Evolutionary conservation across 2,888 invertebrate species (phyloP), one percentile per base, ranked within the genome.

Genomic region (Patella pellucida): DNA sequence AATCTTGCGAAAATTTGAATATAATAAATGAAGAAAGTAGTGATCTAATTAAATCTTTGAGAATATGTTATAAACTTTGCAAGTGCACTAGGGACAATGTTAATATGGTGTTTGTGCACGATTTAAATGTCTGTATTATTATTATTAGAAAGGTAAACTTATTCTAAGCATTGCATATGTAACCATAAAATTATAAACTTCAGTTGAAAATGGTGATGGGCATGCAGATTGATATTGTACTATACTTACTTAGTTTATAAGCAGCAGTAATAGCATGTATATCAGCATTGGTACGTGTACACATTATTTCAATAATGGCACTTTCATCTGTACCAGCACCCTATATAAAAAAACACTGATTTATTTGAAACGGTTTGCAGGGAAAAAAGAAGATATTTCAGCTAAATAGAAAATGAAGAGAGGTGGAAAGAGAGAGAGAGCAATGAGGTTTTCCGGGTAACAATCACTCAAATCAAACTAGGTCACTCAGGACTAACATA

Each of bases 241-340:
- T 9, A 31, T 68, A 85, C 84, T 82, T 81, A 87, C 88, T 83
- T 69, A 54, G 76, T 75, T 85, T 85, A 79, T 86, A 89, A 11
- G 83, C 79, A 50, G 74, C 80, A 74, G 84, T 94, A 91, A 93
- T 96, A 95, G 87, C 94, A 94, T 84, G 96, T 94, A 90, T 88
- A 76, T 90, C 85, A 62, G 78, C 76, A 79, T 88, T 89, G 76
- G 73, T 84, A 71, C 88, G 82, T 1, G 96, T 95, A 71, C 96
- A 95, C 85, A 97, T 93, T 76, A 97, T 92, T 86, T 97, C 94
- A 85, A 97, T 96, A 82, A 97, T 92, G 85, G 95, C 95, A 71
- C 94, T 93, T 90, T 97, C 97, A 88, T 96, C 95, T 5, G 97
- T 97, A 78, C 97, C 97, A 81, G 95, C 91, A 5, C 97, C 97